These are phyloP conservation scores for Oceanodroma leucorhoa DNA, from an alignment of 2,797 vertebrate species.

Conservation along the genomic window DNA sequence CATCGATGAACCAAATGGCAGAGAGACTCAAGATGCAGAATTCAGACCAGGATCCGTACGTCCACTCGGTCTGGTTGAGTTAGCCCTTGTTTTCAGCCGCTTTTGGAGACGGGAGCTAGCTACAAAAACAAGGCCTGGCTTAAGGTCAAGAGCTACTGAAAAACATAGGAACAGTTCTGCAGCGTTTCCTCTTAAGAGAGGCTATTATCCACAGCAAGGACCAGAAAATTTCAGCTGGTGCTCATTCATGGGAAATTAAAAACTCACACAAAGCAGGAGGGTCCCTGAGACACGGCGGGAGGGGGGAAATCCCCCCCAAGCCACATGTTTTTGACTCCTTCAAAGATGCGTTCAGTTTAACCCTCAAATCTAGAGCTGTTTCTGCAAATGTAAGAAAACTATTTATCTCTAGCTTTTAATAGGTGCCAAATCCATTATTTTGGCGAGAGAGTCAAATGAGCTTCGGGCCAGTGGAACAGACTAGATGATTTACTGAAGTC, in stretches of 20 bases:
- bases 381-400: not conserved
- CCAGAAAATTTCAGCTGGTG: not conserved
- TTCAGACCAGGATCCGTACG: not conserved
- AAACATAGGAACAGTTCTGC: not conserved
- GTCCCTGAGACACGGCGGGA: not conserved
- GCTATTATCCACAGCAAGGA: not conserved
- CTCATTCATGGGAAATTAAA: not conserved
- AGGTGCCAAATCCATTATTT: not conserved
- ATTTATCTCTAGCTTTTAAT: not conserved
- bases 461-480: not conserved
- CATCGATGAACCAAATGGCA: not conserved
- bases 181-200: not conserved
- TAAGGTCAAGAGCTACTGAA: not conserved
- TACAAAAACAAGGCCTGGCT: not conserved
- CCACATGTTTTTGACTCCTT: not conserved
- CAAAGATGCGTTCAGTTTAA: not conserved
- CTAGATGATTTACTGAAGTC: not conserved
- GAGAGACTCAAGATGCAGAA: not conserved
- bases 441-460: not conserved
- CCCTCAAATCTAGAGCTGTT: not conserved
- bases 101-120: not conserved
- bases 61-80: not conserved
- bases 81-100: not conserved
- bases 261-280: not conserved
- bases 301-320: too few species aligned